phyloP scores from a whole-genome alignment of 2,113 vertebrate genomes.

The Poicephalus gulielmi region DNA sequence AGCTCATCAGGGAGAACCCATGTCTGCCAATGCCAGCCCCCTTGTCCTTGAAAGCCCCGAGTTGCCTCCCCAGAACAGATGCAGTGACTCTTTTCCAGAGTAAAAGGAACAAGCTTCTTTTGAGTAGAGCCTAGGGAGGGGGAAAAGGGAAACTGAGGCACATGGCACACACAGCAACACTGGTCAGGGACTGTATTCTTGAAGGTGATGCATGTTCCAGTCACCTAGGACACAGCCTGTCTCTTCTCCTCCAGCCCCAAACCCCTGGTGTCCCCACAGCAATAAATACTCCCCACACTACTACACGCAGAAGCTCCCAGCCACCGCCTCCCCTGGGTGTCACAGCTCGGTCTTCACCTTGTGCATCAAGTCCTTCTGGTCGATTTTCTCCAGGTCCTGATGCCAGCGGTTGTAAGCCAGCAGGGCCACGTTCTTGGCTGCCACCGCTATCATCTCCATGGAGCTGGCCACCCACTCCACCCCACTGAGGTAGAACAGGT shows the following conservation, averaged over 20 bases:
- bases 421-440: constrained; percentile 95
- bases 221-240: neutral
- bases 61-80: neutral
- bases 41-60: neutral
- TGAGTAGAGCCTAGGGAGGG: neutral
- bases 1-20: fast-evolving
- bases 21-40: neutral
- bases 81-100: neutral
- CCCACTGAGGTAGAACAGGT: constrained; percentile 92
- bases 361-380: constrained; percentile 96
- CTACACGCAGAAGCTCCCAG: neutral
- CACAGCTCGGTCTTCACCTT: constrained; percentile 96
- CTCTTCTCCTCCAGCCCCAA: neutral
- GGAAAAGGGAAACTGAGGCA: neutral
- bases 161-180: neutral
- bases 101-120: neutral
- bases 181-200: constrained; percentile 5
- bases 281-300: constrained; percentile 37
- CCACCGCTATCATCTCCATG: constrained; percentile 93
- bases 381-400: constrained; percentile 90
- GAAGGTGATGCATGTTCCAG: neutral
- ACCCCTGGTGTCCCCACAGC: neutral
- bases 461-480: constrained; percentile 95
- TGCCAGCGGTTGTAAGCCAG: constrained; percentile 95
- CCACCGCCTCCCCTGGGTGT: neutral